phyloP scores from a whole-genome alignment of 2,113 vertebrate genomes.

The Galeopterus variegatus region DNA sequence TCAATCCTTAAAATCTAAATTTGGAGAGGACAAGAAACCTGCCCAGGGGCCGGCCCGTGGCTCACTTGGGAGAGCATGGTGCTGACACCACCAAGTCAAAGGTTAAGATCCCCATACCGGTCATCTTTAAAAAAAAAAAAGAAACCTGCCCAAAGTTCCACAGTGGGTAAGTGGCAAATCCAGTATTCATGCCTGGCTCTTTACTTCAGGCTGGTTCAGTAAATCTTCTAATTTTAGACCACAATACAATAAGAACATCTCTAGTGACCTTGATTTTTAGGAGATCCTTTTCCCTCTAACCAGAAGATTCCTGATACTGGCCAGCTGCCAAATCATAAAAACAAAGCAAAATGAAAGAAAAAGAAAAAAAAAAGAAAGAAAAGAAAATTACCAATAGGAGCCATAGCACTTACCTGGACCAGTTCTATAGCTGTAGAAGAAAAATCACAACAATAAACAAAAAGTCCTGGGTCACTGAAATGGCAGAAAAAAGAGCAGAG shows the following conservation, averaged over 20 bases:
- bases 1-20: background rate
- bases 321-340: too few species aligned
- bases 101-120: too few species aligned
- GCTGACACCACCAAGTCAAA: too few species aligned
- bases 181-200: too few species aligned
- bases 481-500: slow-evolving; percentile 60
- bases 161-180: background rate
- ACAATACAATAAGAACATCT: background rate
- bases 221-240: background rate
- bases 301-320: background rate
- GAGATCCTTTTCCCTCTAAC: background rate
- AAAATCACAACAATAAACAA: slow-evolving; percentile 98
- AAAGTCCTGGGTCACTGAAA: slow-evolving; percentile 96
- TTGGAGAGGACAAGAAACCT: background rate
- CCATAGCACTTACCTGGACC: slow-evolving; percentile 92
- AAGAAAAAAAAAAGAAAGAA: too few species aligned
- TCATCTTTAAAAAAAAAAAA: too few species aligned
- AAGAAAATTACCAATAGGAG: background rate
- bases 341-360: too few species aligned
- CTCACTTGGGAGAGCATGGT: too few species aligned
- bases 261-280: background rate
- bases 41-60: background rate
- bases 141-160: background rate
- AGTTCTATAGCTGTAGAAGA: slow-evolving; percentile 95
- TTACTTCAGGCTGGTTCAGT: background rate